Evolutionary conservation across 1,140 invertebrate genomes (phyloP).

Genomic region (Prorops nasuta): DNA sequence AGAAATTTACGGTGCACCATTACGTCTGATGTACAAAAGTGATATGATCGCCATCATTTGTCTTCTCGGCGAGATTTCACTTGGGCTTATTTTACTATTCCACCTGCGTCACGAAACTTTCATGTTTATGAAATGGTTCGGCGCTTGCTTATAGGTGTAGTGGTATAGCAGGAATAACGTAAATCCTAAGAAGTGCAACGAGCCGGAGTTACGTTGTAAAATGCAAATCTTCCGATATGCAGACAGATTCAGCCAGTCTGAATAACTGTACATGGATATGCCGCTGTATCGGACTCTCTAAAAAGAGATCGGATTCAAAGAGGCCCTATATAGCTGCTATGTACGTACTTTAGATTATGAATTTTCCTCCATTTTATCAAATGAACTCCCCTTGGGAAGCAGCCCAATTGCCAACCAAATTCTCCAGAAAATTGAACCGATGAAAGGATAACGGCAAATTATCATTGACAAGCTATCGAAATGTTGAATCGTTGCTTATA

Average conservation of each 20-base stretch:
- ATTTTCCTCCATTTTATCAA: no score
- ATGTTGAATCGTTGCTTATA: no score
- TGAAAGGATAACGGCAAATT: no score
- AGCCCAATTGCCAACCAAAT: no score
- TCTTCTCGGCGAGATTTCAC: constrained; percentile 26
- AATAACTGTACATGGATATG: constrained; percentile 5
- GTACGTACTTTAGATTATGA: no score
- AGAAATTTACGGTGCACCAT: background rate
- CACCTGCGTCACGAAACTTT: constrained; percentile 34
- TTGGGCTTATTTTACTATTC: constrained; percentile 29
- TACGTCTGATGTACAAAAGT: constrained; percentile 7
- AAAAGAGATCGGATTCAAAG: no score
- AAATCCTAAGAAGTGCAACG: constrained; percentile 25
- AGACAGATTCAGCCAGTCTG: background rate
- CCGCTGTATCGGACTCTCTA: no score
- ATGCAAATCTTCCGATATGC: constrained; percentile 29
- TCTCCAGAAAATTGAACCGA: no score
- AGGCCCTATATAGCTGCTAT: no score
- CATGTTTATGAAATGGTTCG: constrained; percentile 38
- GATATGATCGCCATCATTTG: constrained; percentile 19
- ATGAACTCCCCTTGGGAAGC: no score
- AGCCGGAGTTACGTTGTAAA: constrained; percentile 15
- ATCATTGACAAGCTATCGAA: no score
- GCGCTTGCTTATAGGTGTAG: constrained; percentile 5
- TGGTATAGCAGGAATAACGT: constrained; percentile 30